Evolutionary conservation across 2,888 invertebrate genomes (phyloP), one percentile per base, ranked within the genome.

Genomic region (Trachelus stipa): DNA sequence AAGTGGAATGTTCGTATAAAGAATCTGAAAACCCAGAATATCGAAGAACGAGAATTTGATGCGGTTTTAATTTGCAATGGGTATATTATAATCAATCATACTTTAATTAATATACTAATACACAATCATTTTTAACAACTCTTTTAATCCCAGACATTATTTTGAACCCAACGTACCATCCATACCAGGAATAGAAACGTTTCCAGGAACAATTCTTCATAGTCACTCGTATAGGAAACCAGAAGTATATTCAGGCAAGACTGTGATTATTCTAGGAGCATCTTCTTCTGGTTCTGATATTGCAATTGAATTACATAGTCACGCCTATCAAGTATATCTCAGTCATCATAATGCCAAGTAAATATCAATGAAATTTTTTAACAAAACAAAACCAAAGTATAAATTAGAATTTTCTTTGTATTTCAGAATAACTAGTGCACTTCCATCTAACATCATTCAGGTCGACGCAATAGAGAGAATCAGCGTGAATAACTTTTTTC

Each of bases 251-350:
- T 87, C 88, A 23, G 93, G 93, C 35, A 93, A 94, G 75, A 92
- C 90, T 3, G 95, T 96, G 0, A 92, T 96, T 0, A 88, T 96
- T 0, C 91, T 97, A 0, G 97, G 97, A 1, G 95, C 95, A 0
- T 95, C 95, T 0, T 93, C 95, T 12, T 96, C 96, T 0, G 97
- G 96, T 0, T 90, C 95, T 56, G 97, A 97, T 86, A 94, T 97
- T 68, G 93, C 94, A 2, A 91, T 94, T 0, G 96, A 96, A 81
- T 88, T 96, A n/a, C 90, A 93, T 15, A 91, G 92, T 71, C 85
- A 91, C 15, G 93, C 93, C 0, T 84, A 90, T 31, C 92, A 92
- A 79, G 91, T 94, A 71, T 92, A 93, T 35, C 91, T 94, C 79
- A 94, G 94, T 79, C 94, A 94, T 81, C 93, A 94, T 81, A 86